Evolutionary conservation across 92 coral and sea anemone genomes (phyloP), one percentile per base, ranked within the genome.

Genomic region (Porites divaricata): DNA sequence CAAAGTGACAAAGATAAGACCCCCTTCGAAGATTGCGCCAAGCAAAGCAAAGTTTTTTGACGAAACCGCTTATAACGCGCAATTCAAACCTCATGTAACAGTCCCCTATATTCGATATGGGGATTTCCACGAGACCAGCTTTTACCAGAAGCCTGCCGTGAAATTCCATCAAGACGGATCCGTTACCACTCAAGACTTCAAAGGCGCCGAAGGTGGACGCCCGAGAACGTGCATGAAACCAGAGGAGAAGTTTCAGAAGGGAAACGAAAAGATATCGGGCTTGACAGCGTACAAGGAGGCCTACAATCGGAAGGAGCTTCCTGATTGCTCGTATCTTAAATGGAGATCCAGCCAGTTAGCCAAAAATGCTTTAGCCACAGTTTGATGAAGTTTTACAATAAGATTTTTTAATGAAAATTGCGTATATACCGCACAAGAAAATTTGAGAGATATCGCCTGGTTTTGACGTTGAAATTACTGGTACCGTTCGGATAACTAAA

Each of bases 121-220:
- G 8, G 99, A 94, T 77, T 80, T 96, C 65, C 99, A 96, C 92
- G 99, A 94, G 84, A 78, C 94, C 15, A 92, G 68, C 57, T 75
- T 92, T 68, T 96, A 94, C 53, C 92, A 92, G 2, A 96, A 96
- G 63, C 99, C 99, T 8, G 79, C 87, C 20, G 89, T 84, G 25
- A 96, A 94, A 90, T 96, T 96, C 87, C 85, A 83, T 54, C 95
- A 94, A 70, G 95, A 92, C 74, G 98, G 98, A 21, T 96, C 99
- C 22, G 95, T 96, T 0, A 96, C 99, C 16, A 89, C 89, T 52
- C 92, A 91, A 77, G 99, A 96, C 88, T 96, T 84, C 74, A 78
- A 92, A 80, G 98, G 98, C 3, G 98, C 98, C 16, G 86, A 67
- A 48, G 95, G 95, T 48, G 93, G 93, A 16, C 90, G 94, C 0